These are phyloP conservation scores for Spicauda simplicius DNA, from an alignment of 2,888 invertebrate species.

Conservation along the genomic window DNA sequence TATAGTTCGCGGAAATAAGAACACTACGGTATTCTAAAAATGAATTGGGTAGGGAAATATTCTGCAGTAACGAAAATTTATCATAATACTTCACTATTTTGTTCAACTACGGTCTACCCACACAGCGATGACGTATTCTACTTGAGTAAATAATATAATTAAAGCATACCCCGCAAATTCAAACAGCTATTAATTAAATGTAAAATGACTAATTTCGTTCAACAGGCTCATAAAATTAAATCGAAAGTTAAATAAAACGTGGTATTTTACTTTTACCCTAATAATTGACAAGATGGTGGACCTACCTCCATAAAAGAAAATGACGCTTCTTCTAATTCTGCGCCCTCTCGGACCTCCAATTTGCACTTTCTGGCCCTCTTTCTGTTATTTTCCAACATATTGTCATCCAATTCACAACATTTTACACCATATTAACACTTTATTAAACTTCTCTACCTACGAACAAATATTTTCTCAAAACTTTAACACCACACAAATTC, in stretches of 20 bases:
- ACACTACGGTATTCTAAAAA: too few relatives aligned
- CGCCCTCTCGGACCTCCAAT: constrained; percentile 49
- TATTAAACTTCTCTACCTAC: constrained; percentile 7
- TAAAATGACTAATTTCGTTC: too few relatives aligned
- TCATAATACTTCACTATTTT: too few relatives aligned
- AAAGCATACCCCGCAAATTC: too few relatives aligned
- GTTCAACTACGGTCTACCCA: too few relatives aligned
- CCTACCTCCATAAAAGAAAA: constrained; percentile 49
- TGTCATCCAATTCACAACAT: constrained; percentile 6
- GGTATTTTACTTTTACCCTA: constrained; percentile 12
- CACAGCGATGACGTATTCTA: too few relatives aligned
- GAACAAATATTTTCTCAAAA: constrained; percentile 11
- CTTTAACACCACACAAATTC: constrained; percentile 19
- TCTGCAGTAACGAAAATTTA: too few relatives aligned
- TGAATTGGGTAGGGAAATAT: too few relatives aligned
- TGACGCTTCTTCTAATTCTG: constrained; percentile 45
- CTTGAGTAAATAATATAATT: too few relatives aligned
- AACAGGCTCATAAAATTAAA: too few relatives aligned
- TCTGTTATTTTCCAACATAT: constrained; percentile 40
- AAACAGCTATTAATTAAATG: too few relatives aligned
- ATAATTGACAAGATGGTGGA: constrained; percentile 41
- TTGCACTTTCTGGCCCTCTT: constrained; percentile 55
- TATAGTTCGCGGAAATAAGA: too few relatives aligned
- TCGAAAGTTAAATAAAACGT: not conserved
- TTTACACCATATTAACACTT: constrained; percentile 3